Evolutionary conservation across 2,888 invertebrate genomes (phyloP).

Genomic region (Brenthis ino): DNA sequence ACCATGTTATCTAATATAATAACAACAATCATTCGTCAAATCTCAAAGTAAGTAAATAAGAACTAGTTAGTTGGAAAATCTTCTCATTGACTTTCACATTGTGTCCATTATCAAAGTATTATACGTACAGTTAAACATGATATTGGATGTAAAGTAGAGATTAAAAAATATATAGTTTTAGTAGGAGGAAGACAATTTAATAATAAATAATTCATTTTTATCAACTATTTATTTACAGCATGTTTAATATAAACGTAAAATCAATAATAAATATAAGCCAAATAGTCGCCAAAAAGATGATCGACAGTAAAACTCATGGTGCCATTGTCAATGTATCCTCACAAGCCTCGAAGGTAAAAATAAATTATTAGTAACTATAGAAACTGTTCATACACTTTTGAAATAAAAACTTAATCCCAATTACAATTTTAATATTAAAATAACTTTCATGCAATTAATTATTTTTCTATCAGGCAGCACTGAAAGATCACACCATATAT

Average conservation of each 20-base stretch:
- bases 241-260: conserved; percentile 91
- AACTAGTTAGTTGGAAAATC: too few species aligned
- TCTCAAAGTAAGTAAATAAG: too few species aligned
- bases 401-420: too few species aligned
- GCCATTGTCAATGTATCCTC: conserved; percentile 96
- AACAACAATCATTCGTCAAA: too few species aligned
- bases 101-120: too few species aligned
- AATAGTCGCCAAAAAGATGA: conserved; percentile 88
- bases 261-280: conserved; percentile 93
- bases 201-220: neutral
- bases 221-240: conserved; percentile 67
- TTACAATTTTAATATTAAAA: neutral
- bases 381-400: neutral
- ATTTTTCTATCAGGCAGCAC: conserved; percentile 81
- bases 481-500: conserved; percentile 90
- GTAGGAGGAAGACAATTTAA: neutral
- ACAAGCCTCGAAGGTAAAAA: conserved; percentile 86
- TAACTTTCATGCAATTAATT: conserved; percentile 5
- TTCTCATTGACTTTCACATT: too few species aligned
- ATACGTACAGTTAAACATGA: too few species aligned
- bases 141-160: too few species aligned
- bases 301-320: conserved; percentile 86
- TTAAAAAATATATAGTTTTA: neutral
- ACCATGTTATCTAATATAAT: too few species aligned
- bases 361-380: too few species aligned